A percentile compares a stretch with the other conserved stretches of the same genome.
Evolutionary conservation across 2,888 invertebrate genomes (phyloP).

Genomic region (Drosophila histrio): DNA sequence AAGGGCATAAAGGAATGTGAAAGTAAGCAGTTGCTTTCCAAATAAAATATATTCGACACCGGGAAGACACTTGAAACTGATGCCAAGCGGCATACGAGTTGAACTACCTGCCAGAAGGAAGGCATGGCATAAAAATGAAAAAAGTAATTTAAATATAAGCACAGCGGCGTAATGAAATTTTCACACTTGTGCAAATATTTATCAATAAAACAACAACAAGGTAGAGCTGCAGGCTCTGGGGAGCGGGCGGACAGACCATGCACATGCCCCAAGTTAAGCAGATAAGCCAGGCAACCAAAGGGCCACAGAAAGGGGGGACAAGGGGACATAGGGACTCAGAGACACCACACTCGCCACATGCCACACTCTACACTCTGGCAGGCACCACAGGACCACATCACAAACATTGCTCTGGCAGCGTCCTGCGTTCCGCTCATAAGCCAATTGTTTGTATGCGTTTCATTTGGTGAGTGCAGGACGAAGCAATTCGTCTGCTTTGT

Average conservation of each 20-base stretch:
- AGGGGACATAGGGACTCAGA: neutral
- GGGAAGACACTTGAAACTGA: constrained; percentile 63
- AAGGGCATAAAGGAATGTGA: constrained; percentile 50
- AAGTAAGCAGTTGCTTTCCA: constrained; percentile 56
- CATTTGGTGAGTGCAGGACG: constrained; percentile 74
- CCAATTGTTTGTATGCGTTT: constrained; percentile 75
- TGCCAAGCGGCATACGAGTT: constrained; percentile 41
- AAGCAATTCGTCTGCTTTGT: constrained; percentile 54
- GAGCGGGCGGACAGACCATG: constrained; percentile 31
- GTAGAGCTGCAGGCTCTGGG: constrained; percentile 23
- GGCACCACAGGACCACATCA: constrained; percentile 44
- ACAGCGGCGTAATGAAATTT: constrained; percentile 80
- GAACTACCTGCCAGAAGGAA: constrained; percentile 29
- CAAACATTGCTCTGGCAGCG: constrained; percentile 39
- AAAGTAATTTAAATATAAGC: constrained; percentile 81
- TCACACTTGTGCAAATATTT: constrained; percentile 82
- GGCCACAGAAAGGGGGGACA: constrained; percentile 12
- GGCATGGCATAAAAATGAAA: constrained; percentile 37
- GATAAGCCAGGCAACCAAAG: constrained; percentile 66
- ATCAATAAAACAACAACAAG: constrained; percentile 69
- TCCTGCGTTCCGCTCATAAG: constrained; percentile 72
- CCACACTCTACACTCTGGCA: constrained; percentile 9
- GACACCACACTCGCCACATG: constrained; percentile 13
- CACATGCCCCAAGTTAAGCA: constrained; percentile 72
- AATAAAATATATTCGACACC: constrained; percentile 53